Percentiles rank a stretch among this genome's conserved stretches.
Conservation (phyloP, 2,113 vertebrate genomes). For the Myiagra hebetior region DNA sequence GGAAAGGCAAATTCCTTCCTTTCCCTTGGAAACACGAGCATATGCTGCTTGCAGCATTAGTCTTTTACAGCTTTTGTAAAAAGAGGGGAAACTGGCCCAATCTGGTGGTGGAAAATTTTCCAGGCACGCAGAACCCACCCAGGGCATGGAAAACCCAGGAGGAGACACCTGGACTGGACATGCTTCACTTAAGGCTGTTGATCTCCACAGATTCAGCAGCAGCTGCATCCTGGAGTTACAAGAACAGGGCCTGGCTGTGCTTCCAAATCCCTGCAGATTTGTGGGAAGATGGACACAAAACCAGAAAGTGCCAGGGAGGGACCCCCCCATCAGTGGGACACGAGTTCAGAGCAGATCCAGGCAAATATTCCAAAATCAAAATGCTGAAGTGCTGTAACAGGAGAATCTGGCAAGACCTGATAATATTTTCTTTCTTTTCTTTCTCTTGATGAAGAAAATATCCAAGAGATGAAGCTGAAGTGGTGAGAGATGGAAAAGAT, state of each 20-base stretch:
- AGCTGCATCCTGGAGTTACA: background rate
- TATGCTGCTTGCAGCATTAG: background rate
- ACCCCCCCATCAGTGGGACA: background rate
- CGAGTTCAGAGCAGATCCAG: fast-evolving
- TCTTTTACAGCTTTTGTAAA: background rate
- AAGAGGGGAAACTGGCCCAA: background rate
- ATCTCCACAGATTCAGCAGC: background rate
- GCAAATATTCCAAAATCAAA: background rate
- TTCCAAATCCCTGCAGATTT: fast-evolving
- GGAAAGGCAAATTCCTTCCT: background rate
- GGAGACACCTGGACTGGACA: background rate
- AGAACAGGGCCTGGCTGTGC: background rate
- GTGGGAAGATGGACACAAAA: fast-evolving
- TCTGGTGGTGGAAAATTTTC: background rate
- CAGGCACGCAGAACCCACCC: background rate
- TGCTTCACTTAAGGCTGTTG: background rate
- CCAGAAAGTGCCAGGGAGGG: background rate
- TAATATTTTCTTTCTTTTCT: background rate
- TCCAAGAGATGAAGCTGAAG: background rate
- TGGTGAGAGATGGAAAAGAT: background rate
- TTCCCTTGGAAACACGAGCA: background rate
- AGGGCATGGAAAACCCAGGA: fast-evolving
- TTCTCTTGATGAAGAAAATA: background rate
- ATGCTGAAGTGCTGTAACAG: background rate
- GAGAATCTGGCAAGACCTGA: background rate